Percentiles rank a stretch among this genome's conserved stretches.
Evolutionary conservation across 2,113 vertebrate genomes (phyloP).

Genomic region (Cinclus cinclus): DNA sequence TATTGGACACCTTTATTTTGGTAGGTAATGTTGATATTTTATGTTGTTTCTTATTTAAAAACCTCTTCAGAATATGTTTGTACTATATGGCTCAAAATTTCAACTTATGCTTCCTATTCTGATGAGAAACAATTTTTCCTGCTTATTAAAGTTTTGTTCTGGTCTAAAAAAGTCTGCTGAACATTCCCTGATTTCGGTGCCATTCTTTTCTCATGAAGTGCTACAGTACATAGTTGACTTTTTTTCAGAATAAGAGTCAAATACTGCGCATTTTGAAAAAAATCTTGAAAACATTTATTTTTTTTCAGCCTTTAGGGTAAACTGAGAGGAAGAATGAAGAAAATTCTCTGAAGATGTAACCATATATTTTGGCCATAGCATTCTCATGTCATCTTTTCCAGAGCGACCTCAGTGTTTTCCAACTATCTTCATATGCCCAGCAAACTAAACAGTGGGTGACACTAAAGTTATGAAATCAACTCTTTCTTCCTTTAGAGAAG

Average conservation of each 20-base stretch:
- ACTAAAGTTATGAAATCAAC: not conserved
- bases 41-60: not conserved
- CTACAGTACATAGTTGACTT: not conserved
- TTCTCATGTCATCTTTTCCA: not conserved
- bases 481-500: not conserved
- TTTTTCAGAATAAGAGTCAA: not conserved
- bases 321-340: not conserved
- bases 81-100: not conserved
- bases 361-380: not conserved
- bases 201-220: not conserved
- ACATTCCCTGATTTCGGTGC: not conserved
- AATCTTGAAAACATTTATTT: not conserved
- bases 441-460: not conserved
- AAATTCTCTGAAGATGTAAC: not conserved
- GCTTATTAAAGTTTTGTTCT: not conserved
- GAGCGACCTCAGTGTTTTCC: not conserved
- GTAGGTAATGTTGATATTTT: not conserved
- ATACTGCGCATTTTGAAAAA: not conserved
- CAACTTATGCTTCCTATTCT: not conserved
- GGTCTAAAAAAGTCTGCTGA: not conserved
- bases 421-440: not conserved
- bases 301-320: not conserved
- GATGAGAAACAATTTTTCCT: not conserved
- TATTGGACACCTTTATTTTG: not conserved
- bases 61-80: not conserved